Percentiles rank a stretch among this genome's conserved stretches.
phyloP scores from a whole-genome alignment of 1,140 invertebrate species.

The Drosophila malerkotliana region DNA sequence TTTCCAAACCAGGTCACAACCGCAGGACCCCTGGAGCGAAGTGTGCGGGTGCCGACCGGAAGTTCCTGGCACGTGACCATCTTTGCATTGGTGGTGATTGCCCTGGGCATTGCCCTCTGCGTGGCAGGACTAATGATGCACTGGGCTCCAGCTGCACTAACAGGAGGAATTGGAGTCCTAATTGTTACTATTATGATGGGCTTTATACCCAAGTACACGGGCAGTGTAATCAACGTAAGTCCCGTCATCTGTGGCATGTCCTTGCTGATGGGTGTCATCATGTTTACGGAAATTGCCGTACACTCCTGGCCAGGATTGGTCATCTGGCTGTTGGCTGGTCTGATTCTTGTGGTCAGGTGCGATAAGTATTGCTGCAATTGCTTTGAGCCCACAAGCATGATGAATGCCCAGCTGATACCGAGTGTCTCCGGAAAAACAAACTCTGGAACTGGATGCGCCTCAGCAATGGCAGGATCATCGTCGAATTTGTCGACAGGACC shows the following conservation, averaged over 20 bases:
- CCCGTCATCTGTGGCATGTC: slow-evolving; percentile 67
- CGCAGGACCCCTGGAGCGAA: slow-evolving; percentile 76
- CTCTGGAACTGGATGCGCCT: slow-evolving; percentile 5
- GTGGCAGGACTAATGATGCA: slow-evolving; percentile 60
- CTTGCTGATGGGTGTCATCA: slow-evolving; percentile 57
- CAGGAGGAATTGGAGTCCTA: slow-evolving; percentile 65
- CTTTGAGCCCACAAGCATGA: slow-evolving; percentile 67
- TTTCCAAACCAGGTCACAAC: slow-evolving; percentile 69
- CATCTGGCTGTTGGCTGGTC: slow-evolving; percentile 72
- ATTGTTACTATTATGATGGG: slow-evolving; percentile 77
- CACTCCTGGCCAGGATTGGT: slow-evolving; percentile 77
- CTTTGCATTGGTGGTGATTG: slow-evolving; percentile 70
- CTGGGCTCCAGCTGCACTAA: slow-evolving; percentile 71
- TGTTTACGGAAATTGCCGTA: slow-evolving; percentile 65
- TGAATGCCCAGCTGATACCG: slow-evolving; percentile 76
- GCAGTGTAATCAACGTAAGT: slow-evolving; percentile 71
- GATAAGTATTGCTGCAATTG: slow-evolving; percentile 81
- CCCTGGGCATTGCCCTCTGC: slow-evolving; percentile 65
- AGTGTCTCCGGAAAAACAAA: slow-evolving; percentile 70
- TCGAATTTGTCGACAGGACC: slow-evolving; percentile 20
- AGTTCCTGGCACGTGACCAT: slow-evolving; percentile 77
- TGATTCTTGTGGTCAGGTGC: slow-evolving; percentile 70
- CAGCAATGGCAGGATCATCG: not conserved
- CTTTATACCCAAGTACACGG: slow-evolving; percentile 75
- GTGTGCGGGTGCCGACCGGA: slow-evolving; percentile 70